phyloP scores from a whole-genome alignment of 2,888 invertebrate species.

The Linnaemya vulpina region DNA sequence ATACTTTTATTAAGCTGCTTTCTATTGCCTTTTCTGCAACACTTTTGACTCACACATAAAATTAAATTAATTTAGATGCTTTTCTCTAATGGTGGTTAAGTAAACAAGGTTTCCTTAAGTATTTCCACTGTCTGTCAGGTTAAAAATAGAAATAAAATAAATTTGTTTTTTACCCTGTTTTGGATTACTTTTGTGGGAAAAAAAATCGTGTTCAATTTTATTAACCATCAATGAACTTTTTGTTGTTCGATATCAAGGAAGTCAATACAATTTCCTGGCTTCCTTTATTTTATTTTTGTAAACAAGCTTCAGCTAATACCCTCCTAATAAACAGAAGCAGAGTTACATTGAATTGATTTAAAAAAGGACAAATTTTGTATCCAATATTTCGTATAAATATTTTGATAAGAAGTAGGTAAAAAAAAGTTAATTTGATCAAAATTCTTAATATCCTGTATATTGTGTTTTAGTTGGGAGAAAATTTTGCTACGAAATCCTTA shows the following conservation, averaged over 20 bases:
- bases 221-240: conserved; percentile 16
- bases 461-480: background rate
- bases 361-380: background rate
- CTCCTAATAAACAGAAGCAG: too few species aligned
- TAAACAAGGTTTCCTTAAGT: background rate
- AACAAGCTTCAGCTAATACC: background rate
- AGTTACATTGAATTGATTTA: background rate
- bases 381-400: background rate
- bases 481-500: background rate
- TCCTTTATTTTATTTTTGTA: background rate
- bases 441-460: background rate
- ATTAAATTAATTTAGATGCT: background rate
- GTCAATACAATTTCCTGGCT: conserved; percentile 37
- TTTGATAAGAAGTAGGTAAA: background rate
- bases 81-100: background rate
- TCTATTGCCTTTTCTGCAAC: too few species aligned
- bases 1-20: too few species aligned
- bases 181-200: background rate
- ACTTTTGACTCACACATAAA: too few species aligned
- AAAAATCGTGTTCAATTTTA: conserved; percentile 1
- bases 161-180: background rate
- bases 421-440: background rate
- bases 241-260: conserved; percentile 20
- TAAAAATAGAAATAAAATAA: background rate
- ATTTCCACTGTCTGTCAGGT: background rate